phyloP scores from a whole-genome alignment of 2,888 invertebrate species.

The Nysson spinosus region DNA sequence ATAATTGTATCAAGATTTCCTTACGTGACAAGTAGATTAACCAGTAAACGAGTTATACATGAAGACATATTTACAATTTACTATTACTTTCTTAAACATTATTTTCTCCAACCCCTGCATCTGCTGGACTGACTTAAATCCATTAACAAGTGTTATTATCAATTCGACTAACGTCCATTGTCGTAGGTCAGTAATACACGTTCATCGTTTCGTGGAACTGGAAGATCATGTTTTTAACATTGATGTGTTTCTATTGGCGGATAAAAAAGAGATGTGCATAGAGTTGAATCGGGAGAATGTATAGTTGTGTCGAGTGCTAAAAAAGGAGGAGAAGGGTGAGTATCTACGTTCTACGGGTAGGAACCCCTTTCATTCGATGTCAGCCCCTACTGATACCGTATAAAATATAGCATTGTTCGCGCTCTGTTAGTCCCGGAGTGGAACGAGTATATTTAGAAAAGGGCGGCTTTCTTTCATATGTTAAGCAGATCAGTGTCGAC shows the following conservation, averaged over 20 bases:
- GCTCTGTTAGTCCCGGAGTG: constrained; percentile 71
- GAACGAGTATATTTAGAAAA: constrained; percentile 73
- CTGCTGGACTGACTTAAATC: too few relatives aligned
- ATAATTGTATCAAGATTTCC: constrained; percentile 17
- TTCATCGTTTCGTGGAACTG: constrained; percentile 36
- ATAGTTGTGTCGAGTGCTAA: background rate
- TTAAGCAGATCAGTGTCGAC: constrained; percentile 73
- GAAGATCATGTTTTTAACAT: constrained; percentile 46
- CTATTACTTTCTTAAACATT: too few relatives aligned
- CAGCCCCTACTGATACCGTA: constrained; percentile 68
- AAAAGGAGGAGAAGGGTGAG: constrained; percentile 3
- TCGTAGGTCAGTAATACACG: too few relatives aligned
- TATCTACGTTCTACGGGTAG: constrained; percentile 21
- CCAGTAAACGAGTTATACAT: background rate
- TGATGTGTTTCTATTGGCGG: constrained; percentile 7
- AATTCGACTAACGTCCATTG: too few relatives aligned
- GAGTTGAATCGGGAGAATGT: background rate
- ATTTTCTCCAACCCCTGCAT: too few relatives aligned
- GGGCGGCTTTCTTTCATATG: constrained; percentile 74
- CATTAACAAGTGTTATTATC: too few relatives aligned
- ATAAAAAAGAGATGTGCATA: background rate
- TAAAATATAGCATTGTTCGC: constrained; percentile 75
- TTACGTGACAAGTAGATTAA: background rate
- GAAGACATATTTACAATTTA: background rate
- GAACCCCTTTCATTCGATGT: constrained; percentile 63